These are phyloP conservation scores for Metallyticus violacea DNA, from an alignment of 2,888 invertebrate genomes.

Conservation along the genomic window DNA sequence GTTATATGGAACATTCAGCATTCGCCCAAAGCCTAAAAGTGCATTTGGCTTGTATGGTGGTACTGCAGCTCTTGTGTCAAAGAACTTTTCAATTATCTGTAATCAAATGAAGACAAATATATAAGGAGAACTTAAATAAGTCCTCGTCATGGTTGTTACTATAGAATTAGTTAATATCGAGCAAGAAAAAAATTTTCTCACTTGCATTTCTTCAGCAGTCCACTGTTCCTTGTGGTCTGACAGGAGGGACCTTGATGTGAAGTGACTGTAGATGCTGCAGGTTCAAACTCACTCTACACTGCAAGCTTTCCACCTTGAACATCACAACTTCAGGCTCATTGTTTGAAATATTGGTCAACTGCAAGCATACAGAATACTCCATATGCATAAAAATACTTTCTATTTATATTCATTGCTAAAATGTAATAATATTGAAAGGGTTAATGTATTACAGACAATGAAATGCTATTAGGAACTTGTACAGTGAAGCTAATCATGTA, in stretches of 20 bases:
- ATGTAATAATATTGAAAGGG: no score
- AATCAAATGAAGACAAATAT: slow-evolving; percentile 28
- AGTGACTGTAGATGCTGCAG: slow-evolving; percentile 86
- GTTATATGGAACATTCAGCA: slow-evolving; percentile 79
- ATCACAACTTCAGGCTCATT: slow-evolving; percentile 85
- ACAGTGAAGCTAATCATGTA: no score
- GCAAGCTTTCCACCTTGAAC: slow-evolving; percentile 85
- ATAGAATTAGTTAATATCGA: no score
- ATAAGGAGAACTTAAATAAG: no score
- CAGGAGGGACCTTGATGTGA: slow-evolving; percentile 73
- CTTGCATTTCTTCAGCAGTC: slow-evolving; percentile 81
- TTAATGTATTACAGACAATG: no score
- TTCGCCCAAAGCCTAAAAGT: slow-evolving; percentile 79
- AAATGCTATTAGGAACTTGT: no score
- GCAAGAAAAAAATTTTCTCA: no score
- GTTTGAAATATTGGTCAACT: slow-evolving; percentile 69
- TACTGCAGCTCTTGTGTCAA: slow-evolving; percentile 82
- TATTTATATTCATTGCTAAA: no score
- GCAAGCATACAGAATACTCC: slow-evolving; percentile 37
- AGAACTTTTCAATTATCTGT: slow-evolving; percentile 86
- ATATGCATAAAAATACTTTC: no score
- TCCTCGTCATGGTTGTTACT: no score
- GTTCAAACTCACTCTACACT: slow-evolving; percentile 84
- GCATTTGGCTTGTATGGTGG: slow-evolving; percentile 91
- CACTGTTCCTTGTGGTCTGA: slow-evolving; percentile 86